Evolutionary conservation across 64 coral and sea anemone species (phyloP).

Genomic region (Orbicella faveolata): DNA sequence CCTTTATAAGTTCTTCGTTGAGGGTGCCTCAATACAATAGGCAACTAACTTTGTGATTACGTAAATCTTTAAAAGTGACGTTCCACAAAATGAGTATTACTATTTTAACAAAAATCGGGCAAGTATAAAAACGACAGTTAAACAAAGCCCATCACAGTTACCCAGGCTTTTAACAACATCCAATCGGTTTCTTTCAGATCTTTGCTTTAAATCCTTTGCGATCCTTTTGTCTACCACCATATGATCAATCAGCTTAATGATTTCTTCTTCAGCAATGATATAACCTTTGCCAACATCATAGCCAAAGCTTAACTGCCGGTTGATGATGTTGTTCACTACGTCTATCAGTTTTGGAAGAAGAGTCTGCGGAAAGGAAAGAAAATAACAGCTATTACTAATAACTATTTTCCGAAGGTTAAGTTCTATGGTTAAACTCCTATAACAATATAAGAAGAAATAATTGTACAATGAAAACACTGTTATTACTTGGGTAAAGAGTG

Average conservation of each 20-base stretch:
- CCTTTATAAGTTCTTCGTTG: too few species aligned
- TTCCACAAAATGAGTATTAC: too few species aligned
- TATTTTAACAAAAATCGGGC: too few species aligned
- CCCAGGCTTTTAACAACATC: slow-evolving; percentile 95
- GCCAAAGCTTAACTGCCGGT: slow-evolving; percentile 95
- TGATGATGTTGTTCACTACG: slow-evolving; percentile 82
- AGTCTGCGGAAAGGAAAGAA: slow-evolving; percentile 26
- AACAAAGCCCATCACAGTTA: background rate
- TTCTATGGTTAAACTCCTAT: too few species aligned
- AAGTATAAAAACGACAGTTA: background rate
- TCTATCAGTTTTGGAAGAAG: slow-evolving; percentile 89
- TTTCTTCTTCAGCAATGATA: slow-evolving; percentile 96
- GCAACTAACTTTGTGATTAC: too few species aligned
- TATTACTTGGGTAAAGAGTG: too few species aligned
- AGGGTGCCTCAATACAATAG: too few species aligned
- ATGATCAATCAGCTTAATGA: slow-evolving; percentile 89
- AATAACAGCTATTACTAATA: background rate
- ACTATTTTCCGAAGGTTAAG: too few species aligned
- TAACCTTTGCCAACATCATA: slow-evolving; percentile 98
- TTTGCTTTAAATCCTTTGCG: slow-evolving; percentile 81
- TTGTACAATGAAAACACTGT: too few species aligned
- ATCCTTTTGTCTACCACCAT: slow-evolving; percentile 97
- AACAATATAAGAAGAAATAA: too few species aligned
- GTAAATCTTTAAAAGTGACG: too few species aligned
- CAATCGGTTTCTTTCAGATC: slow-evolving; percentile 85